Evolutionary conservation across 2,888 invertebrate genomes (phyloP), one percentile per base, ranked within the genome.

Genomic region (Sturmia bella): DNA sequence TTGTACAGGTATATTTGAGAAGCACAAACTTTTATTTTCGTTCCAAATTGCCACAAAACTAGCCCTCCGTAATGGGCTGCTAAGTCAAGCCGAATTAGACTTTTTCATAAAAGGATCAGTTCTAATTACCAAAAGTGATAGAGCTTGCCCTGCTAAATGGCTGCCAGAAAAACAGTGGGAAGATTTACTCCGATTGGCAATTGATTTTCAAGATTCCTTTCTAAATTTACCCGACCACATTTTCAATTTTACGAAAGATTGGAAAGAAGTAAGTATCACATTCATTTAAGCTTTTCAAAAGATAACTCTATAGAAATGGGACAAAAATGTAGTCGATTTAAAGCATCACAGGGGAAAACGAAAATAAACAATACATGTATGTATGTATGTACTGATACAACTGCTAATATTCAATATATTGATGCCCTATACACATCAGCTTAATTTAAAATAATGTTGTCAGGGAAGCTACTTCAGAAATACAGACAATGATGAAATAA

Each of bases 61-160:
- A 84, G 94, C 97, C 86, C 94, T 95, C 89, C 95, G 94, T 85
- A 92, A 93, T 7, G 93, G 91, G 0, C 87, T 91, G 21, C 91
- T 98, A 0, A 90, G 89, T 0, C 96, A 96, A 87, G 88, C 91
- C 6, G 94, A 98, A 88, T 89, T 98, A 27, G 96, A 97, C 88
- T 98, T 98, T 92, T 98, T 98, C 89, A 96, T 97, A 85, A 98
- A 97, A 87, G 97, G 96, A 52, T 95, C 94, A 84, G 94, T 97
- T 0, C 92, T 94, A 0, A 90, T 97, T 83, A 96, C 96, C 87
- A 96, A 96, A 90, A 92, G 95, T 0, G 87, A 93, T 13, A 91
- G 92, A 17, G 89, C 91, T 13, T 94, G 94, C 88, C 96, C 97
- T 0, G 94, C 93, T 0, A 86, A 91, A 1, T 97, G 97, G 97